Conservation (phyloP, 2,113 vertebrate genomes). For the Sakesphorus luctuosus region DNA sequence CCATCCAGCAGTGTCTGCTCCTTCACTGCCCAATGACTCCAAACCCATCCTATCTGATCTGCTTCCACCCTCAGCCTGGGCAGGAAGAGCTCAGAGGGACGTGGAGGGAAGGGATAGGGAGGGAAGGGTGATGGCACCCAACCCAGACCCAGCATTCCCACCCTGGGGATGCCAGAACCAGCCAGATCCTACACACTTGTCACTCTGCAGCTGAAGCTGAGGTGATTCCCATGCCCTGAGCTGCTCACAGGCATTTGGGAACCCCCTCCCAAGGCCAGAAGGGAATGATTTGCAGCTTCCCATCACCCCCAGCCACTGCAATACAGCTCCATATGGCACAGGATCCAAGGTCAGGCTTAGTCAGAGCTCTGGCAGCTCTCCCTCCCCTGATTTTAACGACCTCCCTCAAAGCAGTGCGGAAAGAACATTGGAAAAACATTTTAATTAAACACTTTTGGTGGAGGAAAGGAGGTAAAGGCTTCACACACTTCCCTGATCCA, state of each 20-base stretch:
- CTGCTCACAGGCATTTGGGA: background rate
- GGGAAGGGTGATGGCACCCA: background rate
- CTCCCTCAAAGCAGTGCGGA: background rate
- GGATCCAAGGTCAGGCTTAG: background rate
- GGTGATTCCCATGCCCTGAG: background rate
- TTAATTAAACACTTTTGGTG: background rate
- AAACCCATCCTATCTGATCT: background rate
- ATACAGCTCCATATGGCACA: background rate
- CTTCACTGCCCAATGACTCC: background rate
- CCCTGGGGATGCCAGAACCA: background rate
- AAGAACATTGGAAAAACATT: background rate
- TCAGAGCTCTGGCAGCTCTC: background rate
- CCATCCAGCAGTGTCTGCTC: background rate
- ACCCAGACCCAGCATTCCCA: background rate
- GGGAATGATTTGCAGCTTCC: background rate
- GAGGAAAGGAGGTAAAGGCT: background rate
- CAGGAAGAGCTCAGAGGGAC: background rate
- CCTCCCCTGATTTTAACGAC: background rate
- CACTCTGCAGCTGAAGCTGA: background rate
- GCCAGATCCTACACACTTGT: background rate
- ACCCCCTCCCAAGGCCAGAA: background rate
- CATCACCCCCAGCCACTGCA: background rate
- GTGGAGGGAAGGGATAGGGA: fast-evolving
- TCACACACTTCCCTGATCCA: background rate
- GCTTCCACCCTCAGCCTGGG: background rate